Evolutionary conservation across 2,797 vertebrate species (phyloP).

Genomic region (Pantherophis alleghaniensis): DNA sequence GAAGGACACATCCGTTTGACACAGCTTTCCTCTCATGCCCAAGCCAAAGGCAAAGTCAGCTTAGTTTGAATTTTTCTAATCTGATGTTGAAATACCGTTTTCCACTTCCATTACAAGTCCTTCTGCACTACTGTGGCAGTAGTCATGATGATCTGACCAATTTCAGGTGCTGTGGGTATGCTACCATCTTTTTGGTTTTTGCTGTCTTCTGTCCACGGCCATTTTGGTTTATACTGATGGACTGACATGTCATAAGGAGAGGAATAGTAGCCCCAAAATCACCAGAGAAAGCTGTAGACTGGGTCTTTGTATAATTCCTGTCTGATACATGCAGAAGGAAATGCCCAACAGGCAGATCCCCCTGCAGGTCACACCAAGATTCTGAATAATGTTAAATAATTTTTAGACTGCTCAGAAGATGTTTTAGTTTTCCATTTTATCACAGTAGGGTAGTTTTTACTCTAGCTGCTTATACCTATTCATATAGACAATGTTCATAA

Average conservation of each 20-base stretch:
- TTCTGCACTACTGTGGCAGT: not conserved
- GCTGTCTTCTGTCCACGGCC: not conserved
- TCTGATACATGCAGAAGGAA: not conserved
- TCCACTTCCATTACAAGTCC: not conserved
- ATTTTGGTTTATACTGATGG: not conserved
- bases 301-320: not conserved
- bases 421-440: not conserved
- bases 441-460: not conserved
- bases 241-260: not conserved
- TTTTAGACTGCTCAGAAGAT: not conserved
- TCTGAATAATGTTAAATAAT: not conserved
- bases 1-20: not conserved
- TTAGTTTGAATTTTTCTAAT: not conserved
- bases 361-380: not conserved
- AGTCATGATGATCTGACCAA: not conserved
- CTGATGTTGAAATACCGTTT: not conserved
- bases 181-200: not conserved
- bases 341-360: not conserved
- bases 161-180: not conserved
- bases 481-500: not conserved
- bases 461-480: not conserved
- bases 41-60: not conserved
- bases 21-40: not conserved
- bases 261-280: not conserved
- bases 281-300: not conserved